Base-by-base conservation (phyloP, 2,113 vertebrate genomes). In the Nicator chloris region DNA sequence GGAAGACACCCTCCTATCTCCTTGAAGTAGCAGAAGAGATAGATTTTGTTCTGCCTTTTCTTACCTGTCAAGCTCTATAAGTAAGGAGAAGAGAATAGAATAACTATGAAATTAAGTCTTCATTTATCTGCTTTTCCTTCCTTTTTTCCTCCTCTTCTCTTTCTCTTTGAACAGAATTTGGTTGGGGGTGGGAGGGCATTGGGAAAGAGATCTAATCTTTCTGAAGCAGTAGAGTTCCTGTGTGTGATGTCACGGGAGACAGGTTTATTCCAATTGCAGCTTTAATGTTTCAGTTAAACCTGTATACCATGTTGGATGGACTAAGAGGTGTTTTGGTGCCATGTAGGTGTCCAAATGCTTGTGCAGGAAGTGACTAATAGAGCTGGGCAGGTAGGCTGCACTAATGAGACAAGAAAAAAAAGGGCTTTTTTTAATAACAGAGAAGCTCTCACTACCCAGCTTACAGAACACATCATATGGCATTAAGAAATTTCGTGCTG, bases 171-270 rank as follows among this genome's bases (percentile, higher is more conserved):
- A 10, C 7, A 13, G 53, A 53, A 21, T 44, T 65, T 77, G 49
- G 1, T 30, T 50, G 24, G 5, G 2, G 2, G 4, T 50, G 8
- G 50, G 27, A 68, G 3, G 3, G 30, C 3, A 6, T 10, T 70
- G 17, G 22, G 15, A 31, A 33, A 26, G 61, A 31, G 14, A 51
- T 12, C 50, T 51, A 35, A 28, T 70, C 11, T 68, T 71, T 76
- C 23, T 47, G 37, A 84, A 84, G 49, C 54, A 69, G n/a, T 44
- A 12, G 51, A 68, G 11, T 73, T 92, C 13, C 31, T 40, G 3
- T 70, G 28, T 19, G 18, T 53, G 70, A 30, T 65, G 35, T 30
- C 16, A 39, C 4, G 1, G 7, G 40, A 11, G 23, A 35, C 23
- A 44, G 28, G 9, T 90, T 83, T 78, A 54, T 37, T 77, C 54